Percentiles rank a stretch among this genome's conserved stretches.
Conservation (phyloP, 1,140 invertebrate species). For the Pseudomyrmex concolor region DNA sequence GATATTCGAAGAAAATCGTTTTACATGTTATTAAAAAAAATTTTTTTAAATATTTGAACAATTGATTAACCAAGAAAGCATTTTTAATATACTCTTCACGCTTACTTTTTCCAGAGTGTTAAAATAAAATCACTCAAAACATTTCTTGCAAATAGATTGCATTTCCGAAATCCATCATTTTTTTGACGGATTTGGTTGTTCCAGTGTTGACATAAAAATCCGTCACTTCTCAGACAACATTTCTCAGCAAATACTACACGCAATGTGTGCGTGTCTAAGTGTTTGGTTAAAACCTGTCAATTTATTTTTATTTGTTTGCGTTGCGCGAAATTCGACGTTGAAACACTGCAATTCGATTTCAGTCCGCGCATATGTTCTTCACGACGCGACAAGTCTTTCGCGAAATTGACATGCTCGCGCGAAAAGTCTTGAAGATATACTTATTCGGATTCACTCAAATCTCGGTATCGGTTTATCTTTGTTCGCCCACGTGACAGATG, state of each 20-base stretch:
- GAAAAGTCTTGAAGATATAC: constrained; percentile 26
- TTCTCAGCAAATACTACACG: no score
- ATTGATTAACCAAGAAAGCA: no score
- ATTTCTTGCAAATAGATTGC: not conserved
- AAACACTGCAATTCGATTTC: not conserved
- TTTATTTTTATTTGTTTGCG: not conserved
- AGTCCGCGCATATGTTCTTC: not conserved
- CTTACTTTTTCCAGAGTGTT: no score
- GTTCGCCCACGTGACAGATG: constrained; percentile 46
- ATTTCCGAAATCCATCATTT: not conserved
- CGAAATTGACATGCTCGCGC: constrained; percentile 36
- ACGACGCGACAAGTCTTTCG: not conserved
- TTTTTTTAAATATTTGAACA: no score
- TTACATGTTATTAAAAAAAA: no score
- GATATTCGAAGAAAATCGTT: no score
- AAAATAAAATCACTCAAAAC: no score
- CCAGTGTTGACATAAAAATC: no score
- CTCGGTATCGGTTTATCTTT: constrained; percentile 50
- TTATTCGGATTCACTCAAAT: constrained; percentile 51
- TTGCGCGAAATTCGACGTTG: not conserved
- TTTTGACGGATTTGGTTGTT: no score
- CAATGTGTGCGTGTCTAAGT: not conserved
- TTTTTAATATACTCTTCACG: no score
- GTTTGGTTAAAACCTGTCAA: not conserved
- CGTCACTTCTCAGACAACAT: no score